phyloP scores from a whole-genome alignment of 2,888 invertebrate species.

The Meiosimyza platycephala region DNA sequence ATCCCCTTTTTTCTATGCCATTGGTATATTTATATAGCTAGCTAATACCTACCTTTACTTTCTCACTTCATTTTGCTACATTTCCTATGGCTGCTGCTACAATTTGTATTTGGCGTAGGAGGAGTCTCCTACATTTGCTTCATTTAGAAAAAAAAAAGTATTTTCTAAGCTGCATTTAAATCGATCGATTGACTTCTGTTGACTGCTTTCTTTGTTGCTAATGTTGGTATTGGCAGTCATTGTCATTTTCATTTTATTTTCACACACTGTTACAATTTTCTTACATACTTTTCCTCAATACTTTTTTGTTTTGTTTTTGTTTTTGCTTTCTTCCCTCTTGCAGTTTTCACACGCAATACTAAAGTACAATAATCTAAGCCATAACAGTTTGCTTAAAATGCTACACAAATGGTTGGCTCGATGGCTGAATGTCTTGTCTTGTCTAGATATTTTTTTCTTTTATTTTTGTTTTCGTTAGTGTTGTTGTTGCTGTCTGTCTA shows the following conservation, averaged over 20 bases:
- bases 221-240: too few relatives aligned
- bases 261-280: constrained; percentile 1
- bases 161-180: constrained; percentile 7
- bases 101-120: constrained; percentile 5
- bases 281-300: background rate
- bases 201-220: background rate
- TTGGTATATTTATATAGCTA: too few relatives aligned
- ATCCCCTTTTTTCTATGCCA: too few relatives aligned
- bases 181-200: constrained; percentile 29
- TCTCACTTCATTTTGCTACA: too few relatives aligned
- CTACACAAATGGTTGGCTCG: constrained; percentile 32
- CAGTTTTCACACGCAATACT: too few relatives aligned
- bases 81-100: too few relatives aligned
- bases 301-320: too few relatives aligned
- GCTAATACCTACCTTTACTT: too few relatives aligned
- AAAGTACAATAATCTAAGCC: constrained; percentile 29
- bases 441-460: constrained; percentile 22
- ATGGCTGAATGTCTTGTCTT: constrained; percentile 19
- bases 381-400: constrained; percentile 25
- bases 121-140: constrained; percentile 1
- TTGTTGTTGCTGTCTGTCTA: constrained; percentile 34
- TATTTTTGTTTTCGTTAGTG: constrained; percentile 24
- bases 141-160: background rate
- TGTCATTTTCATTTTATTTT: constrained; percentile 3
- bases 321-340: too few relatives aligned